Evolutionary conservation across 2,113 vertebrate species (phyloP).

Genomic region (Spizaetus ornatus): DNA sequence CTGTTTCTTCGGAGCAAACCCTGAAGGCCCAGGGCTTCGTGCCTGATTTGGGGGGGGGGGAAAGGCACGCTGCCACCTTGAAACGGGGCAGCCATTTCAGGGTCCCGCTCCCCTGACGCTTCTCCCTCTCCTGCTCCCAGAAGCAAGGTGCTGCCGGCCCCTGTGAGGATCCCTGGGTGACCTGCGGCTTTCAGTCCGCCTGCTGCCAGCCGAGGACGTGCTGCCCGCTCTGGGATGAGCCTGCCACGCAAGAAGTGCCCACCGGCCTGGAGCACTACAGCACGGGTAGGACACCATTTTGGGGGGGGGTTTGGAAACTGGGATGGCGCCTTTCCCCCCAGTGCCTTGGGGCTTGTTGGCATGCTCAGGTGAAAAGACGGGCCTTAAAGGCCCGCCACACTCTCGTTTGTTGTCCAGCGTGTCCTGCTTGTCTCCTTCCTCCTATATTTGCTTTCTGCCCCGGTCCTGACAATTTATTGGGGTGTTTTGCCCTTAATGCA

Average conservation of each 20-base stretch:
- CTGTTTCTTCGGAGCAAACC: not conserved
- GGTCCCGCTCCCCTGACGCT: rapidly evolving
- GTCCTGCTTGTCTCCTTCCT: not conserved
- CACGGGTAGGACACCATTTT: conserved; percentile 74
- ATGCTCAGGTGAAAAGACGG: rapidly evolving
- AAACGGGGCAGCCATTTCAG: rapidly evolving
- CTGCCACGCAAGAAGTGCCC: conserved; percentile 90
- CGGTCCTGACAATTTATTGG: not conserved
- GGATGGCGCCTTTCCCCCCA: not conserved
- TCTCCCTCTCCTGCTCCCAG: conserved; percentile 58
- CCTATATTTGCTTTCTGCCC: not conserved
- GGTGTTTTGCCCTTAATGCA: not conserved
- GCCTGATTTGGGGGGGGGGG: no score
- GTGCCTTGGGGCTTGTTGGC: rapidly evolving
- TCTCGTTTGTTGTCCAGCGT: not conserved
- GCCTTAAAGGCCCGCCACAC: rapidly evolving
- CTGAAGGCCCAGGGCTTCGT: rapidly evolving
- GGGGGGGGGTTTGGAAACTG: rapidly evolving
- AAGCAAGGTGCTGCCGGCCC: conserved; percentile 73
- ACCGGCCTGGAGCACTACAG: conserved; percentile 82
- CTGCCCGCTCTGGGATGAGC: conserved; percentile 80
- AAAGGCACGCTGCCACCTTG: rapidly evolving
- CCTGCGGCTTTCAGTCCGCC: conserved; percentile 75
- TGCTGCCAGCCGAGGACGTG: conserved; percentile 78
- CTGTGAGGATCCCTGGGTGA: conserved; percentile 76